phyloP scores from a whole-genome alignment of 2,888 invertebrate species.

The Drosophila kuntzei region DNA sequence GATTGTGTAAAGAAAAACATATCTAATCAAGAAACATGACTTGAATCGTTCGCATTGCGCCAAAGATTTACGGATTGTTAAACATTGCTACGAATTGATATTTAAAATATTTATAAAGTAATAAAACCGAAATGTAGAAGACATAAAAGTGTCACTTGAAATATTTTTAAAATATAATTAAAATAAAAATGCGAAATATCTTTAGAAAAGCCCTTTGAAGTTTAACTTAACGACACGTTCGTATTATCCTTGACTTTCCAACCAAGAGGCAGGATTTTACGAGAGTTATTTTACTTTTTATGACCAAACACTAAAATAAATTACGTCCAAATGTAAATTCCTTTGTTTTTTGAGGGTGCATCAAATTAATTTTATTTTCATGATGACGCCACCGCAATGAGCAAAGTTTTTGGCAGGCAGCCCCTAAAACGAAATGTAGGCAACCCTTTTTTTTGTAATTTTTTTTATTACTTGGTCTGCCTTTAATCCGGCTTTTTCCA shows the following conservation, averaged over 20 bases:
- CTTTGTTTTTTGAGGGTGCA: slow-evolving; percentile 42
- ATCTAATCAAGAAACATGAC: slow-evolving; percentile 60
- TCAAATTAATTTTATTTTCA: slow-evolving; percentile 74
- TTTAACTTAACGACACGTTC: slow-evolving; percentile 48
- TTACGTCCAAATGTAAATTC: slow-evolving; percentile 51
- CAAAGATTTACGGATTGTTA: slow-evolving; percentile 41
- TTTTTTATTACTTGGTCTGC: slow-evolving; percentile 18
- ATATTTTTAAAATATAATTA: slow-evolving; percentile 8
- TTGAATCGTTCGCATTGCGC: slow-evolving; percentile 27
- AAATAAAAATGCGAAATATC: slow-evolving; percentile 10
- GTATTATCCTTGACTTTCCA: slow-evolving; percentile 25
- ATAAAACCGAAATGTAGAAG: slow-evolving; percentile 18
- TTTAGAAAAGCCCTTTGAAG: slow-evolving; percentile 22
- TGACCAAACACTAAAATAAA: slow-evolving; percentile 58
- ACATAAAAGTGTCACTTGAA: slow-evolving; percentile 17
- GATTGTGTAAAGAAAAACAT: slow-evolving; percentile 52
- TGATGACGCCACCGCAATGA: slow-evolving; percentile 71
- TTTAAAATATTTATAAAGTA: slow-evolving; percentile 33
- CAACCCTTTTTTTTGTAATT: slow-evolving; percentile 53
- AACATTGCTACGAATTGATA: slow-evolving; percentile 23
- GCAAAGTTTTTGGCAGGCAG: slow-evolving; percentile 58
- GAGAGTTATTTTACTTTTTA: slow-evolving; percentile 42
- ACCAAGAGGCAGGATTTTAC: slow-evolving; percentile 22
- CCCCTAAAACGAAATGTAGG: slow-evolving; percentile 28
- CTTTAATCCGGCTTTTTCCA: slow-evolving; percentile 64